Percentiles rank a stretch among this genome's conserved stretches.
Evolutionary conservation across 1,140 invertebrate species (phyloP).

Genomic region (Dendroctonus valens): DNA sequence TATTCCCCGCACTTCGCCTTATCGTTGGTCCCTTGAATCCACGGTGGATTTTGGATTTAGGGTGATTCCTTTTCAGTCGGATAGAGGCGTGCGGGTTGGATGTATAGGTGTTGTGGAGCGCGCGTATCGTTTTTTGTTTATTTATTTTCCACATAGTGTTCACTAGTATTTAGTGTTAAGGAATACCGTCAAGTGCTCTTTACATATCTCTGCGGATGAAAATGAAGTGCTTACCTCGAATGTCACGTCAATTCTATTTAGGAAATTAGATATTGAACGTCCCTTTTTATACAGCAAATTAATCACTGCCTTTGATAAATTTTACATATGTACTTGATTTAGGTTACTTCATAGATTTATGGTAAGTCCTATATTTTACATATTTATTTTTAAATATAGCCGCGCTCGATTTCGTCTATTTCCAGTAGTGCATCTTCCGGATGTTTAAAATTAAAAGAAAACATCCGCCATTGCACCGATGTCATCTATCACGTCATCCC

Average conservation of each 20-base stretch:
- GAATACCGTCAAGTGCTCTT: slow-evolving; percentile 37
- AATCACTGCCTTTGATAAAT: slow-evolving; percentile 5
- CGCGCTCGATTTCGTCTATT: background rate
- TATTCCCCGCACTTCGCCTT: slow-evolving; percentile 26
- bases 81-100: slow-evolving; percentile 36
- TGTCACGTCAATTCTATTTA: slow-evolving; percentile 28
- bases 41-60: slow-evolving; percentile 38
- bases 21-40: slow-evolving; percentile 36
- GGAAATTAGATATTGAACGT: slow-evolving; percentile 22
- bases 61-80: slow-evolving; percentile 41
- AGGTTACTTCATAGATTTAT: background rate
- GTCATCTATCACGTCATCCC: slow-evolving; percentile 48
- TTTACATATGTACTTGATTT: slow-evolving; percentile 5
- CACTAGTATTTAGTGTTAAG: slow-evolving; percentile 32
- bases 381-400: background rate
- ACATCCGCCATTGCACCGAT: slow-evolving; percentile 48
- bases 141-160: slow-evolving; percentile 38
- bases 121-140: slow-evolving; percentile 39
- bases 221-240: slow-evolving; percentile 25
- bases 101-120: slow-evolving; percentile 30
- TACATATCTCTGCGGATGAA: slow-evolving; percentile 8
- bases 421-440: background rate
- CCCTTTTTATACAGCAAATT: slow-evolving; percentile 5
- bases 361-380: slow-evolving; percentile 4
- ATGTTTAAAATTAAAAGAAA: slow-evolving; percentile 25